phyloP scores from a whole-genome alignment of 2,888 invertebrate species.

The Dolichopus griseipennis region DNA sequence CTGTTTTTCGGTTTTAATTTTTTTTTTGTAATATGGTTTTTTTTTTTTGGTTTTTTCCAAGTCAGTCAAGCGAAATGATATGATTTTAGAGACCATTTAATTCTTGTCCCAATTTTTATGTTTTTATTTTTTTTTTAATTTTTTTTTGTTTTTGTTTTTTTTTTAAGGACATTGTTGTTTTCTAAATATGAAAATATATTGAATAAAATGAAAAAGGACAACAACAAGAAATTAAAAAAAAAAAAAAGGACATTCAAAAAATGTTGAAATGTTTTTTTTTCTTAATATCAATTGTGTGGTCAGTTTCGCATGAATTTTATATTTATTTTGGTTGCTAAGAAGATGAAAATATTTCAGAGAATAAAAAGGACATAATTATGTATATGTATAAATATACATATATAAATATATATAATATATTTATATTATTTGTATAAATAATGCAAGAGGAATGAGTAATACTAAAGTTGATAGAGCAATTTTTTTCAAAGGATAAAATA shows the following conservation, averaged over 20 bases:
- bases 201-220: neutral
- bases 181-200: neutral
- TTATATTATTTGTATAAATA: too few species aligned
- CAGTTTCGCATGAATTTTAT: neutral
- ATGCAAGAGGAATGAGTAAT: neutral
- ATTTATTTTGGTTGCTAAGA: neutral
- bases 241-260: neutral
- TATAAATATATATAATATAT: too few species aligned
- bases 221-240: neutral
- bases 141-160: neutral
- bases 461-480: neutral
- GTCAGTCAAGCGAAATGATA: constrained; percentile 1
- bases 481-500: neutral
- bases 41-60: neutral
- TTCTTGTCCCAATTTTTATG: neutral
- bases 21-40: neutral
- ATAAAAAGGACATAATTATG: neutral
- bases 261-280: neutral
- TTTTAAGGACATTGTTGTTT: neutral
- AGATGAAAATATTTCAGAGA: neutral
- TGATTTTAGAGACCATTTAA: constrained; percentile 6
- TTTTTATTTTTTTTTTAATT: neutral
- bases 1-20: neutral
- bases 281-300: neutral
- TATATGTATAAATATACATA: too few species aligned